A percentile compares a stretch with the other conserved stretches of the same genome.
phyloP scores from a whole-genome alignment of 2,797 vertebrate genomes.

The Tachyglossus aculeatus region DNA sequence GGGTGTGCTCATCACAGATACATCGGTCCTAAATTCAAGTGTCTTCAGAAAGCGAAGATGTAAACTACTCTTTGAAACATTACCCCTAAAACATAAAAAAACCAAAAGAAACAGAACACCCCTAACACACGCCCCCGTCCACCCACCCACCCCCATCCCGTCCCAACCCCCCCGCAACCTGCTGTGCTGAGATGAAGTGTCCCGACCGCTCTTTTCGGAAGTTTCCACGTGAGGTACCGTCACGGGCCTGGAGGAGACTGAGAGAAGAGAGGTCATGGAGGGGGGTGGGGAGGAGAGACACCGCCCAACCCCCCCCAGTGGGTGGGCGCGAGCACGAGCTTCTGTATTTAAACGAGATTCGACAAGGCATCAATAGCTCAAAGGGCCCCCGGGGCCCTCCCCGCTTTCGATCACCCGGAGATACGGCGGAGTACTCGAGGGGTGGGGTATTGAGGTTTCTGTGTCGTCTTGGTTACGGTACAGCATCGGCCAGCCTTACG shows the following conservation, averaged over 20 bases:
- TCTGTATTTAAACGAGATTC: constrained; percentile 4
- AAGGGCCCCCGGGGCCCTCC: constrained; percentile 34
- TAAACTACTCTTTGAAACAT: constrained; percentile 76
- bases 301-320: too few species aligned
- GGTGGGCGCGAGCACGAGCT: too few species aligned
- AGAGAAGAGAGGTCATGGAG: too few species aligned
- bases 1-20: constrained; percentile 80
- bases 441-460: constrained; percentile 60
- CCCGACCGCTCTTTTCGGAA: constrained; percentile 9
- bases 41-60: constrained; percentile 82
- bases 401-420: constrained; percentile 18
- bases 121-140: background rate
- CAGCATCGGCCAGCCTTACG: constrained; percentile 32
- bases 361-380: constrained; percentile 62
- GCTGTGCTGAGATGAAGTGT: constrained; percentile 45
- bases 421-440: constrained; percentile 49
- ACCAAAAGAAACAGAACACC: background rate
- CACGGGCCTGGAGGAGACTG: background rate
- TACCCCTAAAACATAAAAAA: constrained; percentile 58
- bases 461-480: constrained; percentile 62
- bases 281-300: too few species aligned
- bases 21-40: constrained; percentile 83
- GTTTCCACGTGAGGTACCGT: background rate
- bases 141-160: constrained; percentile 1
- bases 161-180: constrained; percentile 20